These are phyloP conservation scores for Notospermus geniculatus DNA, from an alignment of 1,140 invertebrate species.

Conservation along the genomic window DNA sequence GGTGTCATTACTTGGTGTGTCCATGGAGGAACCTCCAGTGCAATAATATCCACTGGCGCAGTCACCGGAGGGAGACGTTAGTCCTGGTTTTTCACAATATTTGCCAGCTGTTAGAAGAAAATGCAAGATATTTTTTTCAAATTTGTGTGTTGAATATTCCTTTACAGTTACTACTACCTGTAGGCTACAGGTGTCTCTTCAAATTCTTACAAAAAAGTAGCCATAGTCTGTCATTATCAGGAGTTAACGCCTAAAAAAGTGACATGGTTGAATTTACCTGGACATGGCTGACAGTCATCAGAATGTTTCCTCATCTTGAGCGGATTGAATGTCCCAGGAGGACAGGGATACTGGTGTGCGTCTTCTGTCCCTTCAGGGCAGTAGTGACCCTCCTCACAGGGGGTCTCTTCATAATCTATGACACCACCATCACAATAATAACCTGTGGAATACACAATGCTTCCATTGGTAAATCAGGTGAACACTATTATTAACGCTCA, in stretches of 20 bases:
- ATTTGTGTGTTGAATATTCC: neutral
- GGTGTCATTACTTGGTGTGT: constrained; percentile 26
- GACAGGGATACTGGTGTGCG: constrained; percentile 38
- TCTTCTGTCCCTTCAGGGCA: constrained; percentile 34
- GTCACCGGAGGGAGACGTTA: constrained; percentile 32
- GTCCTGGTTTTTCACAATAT: constrained; percentile 34
- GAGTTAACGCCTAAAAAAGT: too few relatives aligned
- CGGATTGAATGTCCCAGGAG: constrained; percentile 44
- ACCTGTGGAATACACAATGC: constrained; percentile 9
- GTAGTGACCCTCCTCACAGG: constrained; percentile 42
- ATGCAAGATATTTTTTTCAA: neutral
- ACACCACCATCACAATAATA: constrained; percentile 34
- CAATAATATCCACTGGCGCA: constrained; percentile 46
- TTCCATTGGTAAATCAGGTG: too few relatives aligned
- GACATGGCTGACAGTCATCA: constrained; percentile 38
- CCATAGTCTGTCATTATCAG: too few relatives aligned
- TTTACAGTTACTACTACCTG: too few relatives aligned
- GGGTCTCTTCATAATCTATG: too few relatives aligned
- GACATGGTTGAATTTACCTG: too few relatives aligned
- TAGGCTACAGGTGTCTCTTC: too few relatives aligned
- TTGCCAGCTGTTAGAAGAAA: constrained; percentile 30
- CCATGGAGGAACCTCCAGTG: constrained; percentile 29
- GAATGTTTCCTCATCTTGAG: constrained; percentile 29
- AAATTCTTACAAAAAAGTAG: too few relatives aligned
- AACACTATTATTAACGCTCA: too few relatives aligned